Evolutionary conservation across 1,140 invertebrate species (phyloP).

Genomic region (Himalopsyche phryganea): DNA sequence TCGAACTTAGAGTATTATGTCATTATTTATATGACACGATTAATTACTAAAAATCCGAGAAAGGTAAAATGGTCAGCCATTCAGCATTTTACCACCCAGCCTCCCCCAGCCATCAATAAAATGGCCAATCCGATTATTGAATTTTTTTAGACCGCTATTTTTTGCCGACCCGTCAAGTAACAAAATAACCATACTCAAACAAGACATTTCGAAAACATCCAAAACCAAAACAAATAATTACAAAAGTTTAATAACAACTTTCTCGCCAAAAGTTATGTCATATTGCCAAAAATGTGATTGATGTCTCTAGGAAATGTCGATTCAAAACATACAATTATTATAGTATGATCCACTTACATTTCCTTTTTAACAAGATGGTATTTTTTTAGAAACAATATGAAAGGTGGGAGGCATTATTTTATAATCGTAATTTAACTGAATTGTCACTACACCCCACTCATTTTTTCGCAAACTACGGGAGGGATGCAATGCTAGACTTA

Average conservation of each 20-base stretch:
- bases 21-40: too few relatives aligned
- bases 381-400: conserved; percentile 6
- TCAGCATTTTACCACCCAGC: conserved; percentile 39
- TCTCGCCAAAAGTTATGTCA: conserved; percentile 21
- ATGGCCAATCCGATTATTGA: conserved; percentile 42
- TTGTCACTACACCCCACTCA: conserved; percentile 23
- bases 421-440: conserved; percentile 24
- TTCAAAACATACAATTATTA: too few relatives aligned
- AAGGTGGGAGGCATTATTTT: conserved; percentile 20
- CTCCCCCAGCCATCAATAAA: conserved; percentile 54
- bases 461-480: conserved; percentile 23
- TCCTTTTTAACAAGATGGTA: too few relatives aligned
- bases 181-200: conserved; percentile 3
- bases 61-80: conserved; percentile 14
- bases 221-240: conserved; percentile 15
- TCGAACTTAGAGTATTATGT: too few relatives aligned
- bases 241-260: conserved; percentile 7
- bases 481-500: conserved; percentile 19
- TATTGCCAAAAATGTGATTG: conserved; percentile 23
- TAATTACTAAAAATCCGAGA: neutral
- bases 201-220: neutral
- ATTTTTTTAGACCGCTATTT: neutral
- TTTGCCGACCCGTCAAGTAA: conserved; percentile 2
- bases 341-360: too few relatives aligned
- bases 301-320: conserved; percentile 3